Base-by-base conservation (phyloP, 64 coral and sea anemone genomes). In the Platygyra sinensis region DNA sequence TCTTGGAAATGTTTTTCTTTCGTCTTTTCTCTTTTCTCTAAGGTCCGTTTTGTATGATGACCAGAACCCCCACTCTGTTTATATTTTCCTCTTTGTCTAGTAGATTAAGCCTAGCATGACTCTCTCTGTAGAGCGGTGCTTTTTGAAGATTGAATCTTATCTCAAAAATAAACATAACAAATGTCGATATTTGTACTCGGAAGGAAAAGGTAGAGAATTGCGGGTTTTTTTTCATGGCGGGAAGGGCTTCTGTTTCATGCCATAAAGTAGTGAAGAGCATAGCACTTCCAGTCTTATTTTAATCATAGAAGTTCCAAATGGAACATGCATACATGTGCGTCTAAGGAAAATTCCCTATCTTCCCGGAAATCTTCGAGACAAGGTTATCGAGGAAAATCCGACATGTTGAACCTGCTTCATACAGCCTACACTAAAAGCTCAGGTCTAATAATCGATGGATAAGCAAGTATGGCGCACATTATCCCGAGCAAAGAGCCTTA, bases 141-240 rank as follows among this genome's bases (percentile, higher is more conserved):
- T 31, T 85, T 85, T 85, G 81, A 85, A 85, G 81, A 85, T 72
- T 50, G 22, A 85, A 52, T 50, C 81, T 71, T 71, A 85, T 85
- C 81, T 71, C 38, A 4, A 71, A 81, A 38, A 85, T 71, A 85
- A 85, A 85, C 81, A 85, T 19, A 67, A 65, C 60, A 83, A 83
- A 29, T 38, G 20, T 85, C 19, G 22, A 69, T 69, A n/a, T n/a
- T 69, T 27, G 65, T 22, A 22, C 33, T 63, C 62, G 63, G 63
- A 85, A 71, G 33, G 30, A 64, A 50, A 10, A 27, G 10, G 20
- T 11, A 28, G 6, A 27, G 25, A n/a, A 69, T 25, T 69, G 20
- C 0, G 20, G 22, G 27, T 69, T 69, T n/a, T 25, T 69, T 69
- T 69, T 69, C n/a, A 25, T 69, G 22, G 22, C 65, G 65, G 65